phyloP scores from a whole-genome alignment of 64 coral and sea anemone species.

The Orbicella faveolata region DNA sequence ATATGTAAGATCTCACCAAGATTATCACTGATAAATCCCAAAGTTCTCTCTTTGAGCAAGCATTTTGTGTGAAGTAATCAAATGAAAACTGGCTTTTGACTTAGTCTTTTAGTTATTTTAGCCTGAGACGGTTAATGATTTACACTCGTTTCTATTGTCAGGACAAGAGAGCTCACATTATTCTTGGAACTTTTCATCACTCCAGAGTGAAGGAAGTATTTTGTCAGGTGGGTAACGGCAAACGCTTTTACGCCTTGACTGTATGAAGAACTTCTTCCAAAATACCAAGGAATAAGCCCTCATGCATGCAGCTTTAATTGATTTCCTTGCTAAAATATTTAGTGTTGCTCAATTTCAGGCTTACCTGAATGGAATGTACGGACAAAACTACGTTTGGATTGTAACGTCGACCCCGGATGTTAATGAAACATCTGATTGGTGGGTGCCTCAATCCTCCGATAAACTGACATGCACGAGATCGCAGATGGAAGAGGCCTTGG shows the following conservation, averaged over 20 bases:
- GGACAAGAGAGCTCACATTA: constrained; percentile 34
- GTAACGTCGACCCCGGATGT: constrained; percentile 27
- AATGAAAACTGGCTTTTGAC: too few species aligned
- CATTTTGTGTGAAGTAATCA: too few species aligned
- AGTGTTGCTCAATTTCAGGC: background rate
- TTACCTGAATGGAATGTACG: constrained; percentile 28
- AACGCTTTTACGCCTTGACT: too few species aligned
- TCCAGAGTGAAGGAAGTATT: constrained; percentile 34
- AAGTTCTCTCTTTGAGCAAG: too few species aligned
- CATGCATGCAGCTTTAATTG: background rate
- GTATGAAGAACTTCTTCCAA: background rate
- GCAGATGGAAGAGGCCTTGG: constrained; percentile 34
- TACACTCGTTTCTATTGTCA: background rate
- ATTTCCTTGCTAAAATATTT: background rate
- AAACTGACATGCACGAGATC: background rate
- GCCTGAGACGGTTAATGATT: background rate
- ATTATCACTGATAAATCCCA: too few species aligned
- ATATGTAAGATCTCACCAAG: too few species aligned
- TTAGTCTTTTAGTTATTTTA: too few species aligned
- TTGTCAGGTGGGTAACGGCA: constrained; percentile 5
- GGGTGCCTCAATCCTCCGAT: constrained; percentile 13
- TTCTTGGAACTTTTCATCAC: constrained; percentile 30
- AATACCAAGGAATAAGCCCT: background rate
- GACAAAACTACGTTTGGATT: constrained; percentile 35
- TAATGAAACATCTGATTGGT: constrained; percentile 37